Base-by-base conservation (phyloP, 2,797 vertebrate genomes). In the Esox masquinongy region DNA sequence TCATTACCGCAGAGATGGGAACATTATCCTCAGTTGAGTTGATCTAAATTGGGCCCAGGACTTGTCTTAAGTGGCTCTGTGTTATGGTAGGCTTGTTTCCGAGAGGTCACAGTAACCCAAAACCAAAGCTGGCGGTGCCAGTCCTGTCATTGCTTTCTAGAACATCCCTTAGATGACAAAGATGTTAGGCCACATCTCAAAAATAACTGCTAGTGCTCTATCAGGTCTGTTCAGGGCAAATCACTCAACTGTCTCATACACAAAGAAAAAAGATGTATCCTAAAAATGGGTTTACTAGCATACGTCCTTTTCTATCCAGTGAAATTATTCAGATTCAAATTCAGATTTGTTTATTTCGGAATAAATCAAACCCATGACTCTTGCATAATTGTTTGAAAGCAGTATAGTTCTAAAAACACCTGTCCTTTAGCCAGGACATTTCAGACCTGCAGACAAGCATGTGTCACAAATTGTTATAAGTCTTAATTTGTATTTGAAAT, bases 21-120 rank as follows among this genome's bases (percentile, higher is more conserved):
- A 78, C 78, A 69, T 81, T 78, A 82, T 85, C 80, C 66, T 74
- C 75, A 82, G 70, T 29, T 66, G 73, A 70, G 68, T 14, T 31
- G 64, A 73, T 83, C 82, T 89, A 87, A 84, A 88, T 89, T 81
- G 56, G 74, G 74, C 51, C 43, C 78, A 59, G 80, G 81, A 82
- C 81, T 82, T 74, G 78, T 84, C 77, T 80, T 83, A 53, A 79
- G 78, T 75, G 76, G 74, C 47, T 61, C 56, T 78, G 70, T 79
- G 79, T 77, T 71, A 64, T 47, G 56, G 81, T n/a, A n/a, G 73
- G 81, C 85, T 88, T 87, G 82, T 91, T 83, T 90, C 84, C 29
- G 29, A 67, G 73, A 74, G 79, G 79, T 82, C 59, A 66, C 15
- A 72, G 92, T 82, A 92, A 94, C 83, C 77, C 73, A 83, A 93